Percentiles rank a stretch among this genome's conserved stretches.
Conservation (phyloP, 1,140 invertebrate genomes). For the Hetaerina americana region DNA sequence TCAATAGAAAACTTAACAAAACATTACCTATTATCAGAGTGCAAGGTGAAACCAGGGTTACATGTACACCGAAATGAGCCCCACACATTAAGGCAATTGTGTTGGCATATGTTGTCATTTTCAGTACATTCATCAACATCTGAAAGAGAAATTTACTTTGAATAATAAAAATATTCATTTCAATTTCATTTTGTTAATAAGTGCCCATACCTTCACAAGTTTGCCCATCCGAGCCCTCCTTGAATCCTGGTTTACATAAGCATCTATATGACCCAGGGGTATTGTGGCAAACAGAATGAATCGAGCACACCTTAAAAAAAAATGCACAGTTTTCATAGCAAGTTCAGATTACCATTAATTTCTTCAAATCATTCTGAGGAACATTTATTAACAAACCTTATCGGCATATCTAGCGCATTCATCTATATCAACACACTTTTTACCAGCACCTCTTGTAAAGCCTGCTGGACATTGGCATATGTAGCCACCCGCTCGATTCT, state of each 20-base stretch:
- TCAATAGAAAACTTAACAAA: no score
- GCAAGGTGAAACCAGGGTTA: constrained; percentile 53
- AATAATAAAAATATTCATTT: background rate
- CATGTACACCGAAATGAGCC: constrained; percentile 69
- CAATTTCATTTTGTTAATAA: background rate
- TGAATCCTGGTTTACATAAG: constrained; percentile 53
- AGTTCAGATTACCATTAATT: background rate
- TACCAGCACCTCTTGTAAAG: constrained; percentile 23
- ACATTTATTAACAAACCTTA: constrained; percentile 17
- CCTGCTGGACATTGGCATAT: constrained; percentile 59
- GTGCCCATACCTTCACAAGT: constrained; percentile 30
- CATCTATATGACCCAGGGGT: constrained; percentile 45
- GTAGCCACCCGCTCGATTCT: constrained; percentile 60
- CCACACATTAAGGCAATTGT: constrained; percentile 73
- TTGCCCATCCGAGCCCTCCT: constrained; percentile 31
- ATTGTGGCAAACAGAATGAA: constrained; percentile 38
- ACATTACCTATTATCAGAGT: constrained; percentile 54
- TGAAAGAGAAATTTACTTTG: constrained; percentile 19
- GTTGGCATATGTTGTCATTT: constrained; percentile 51
- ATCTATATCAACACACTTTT: constrained; percentile 46
- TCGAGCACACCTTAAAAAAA: constrained; percentile 26
- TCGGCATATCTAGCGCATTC: constrained; percentile 40
- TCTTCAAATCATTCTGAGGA: constrained; percentile 1
- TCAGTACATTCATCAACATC: constrained; percentile 44
- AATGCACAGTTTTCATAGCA: background rate